phyloP scores from a whole-genome alignment of 92 coral and sea anemone genomes.

The Plumapathes pennacea region DNA sequence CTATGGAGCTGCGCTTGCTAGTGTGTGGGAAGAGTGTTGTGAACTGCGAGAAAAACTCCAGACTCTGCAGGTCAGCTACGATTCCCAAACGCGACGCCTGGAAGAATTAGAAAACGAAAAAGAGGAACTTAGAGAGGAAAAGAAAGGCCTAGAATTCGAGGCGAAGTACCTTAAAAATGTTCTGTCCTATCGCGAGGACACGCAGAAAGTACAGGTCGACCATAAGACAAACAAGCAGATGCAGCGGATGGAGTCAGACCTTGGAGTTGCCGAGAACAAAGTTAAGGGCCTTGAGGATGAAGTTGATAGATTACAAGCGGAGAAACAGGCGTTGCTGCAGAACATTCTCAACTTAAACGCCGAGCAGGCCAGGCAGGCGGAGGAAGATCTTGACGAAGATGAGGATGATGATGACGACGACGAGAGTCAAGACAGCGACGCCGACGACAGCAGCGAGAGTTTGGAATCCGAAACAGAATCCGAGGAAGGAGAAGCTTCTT shows the following conservation, averaged over 20 bases:
- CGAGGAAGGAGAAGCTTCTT: background rate
- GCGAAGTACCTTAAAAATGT: conserved; percentile 89
- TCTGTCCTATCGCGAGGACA: conserved; percentile 88
- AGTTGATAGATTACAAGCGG: conserved; percentile 78
- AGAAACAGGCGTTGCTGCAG: conserved; percentile 75
- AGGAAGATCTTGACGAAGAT: conserved; percentile 32
- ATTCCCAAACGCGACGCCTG: conserved; percentile 28
- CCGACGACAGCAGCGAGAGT: conserved; percentile 19
- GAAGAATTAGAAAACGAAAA: conserved; percentile 62
- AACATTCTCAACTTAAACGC: conserved; percentile 67
- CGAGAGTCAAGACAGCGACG: conserved; percentile 22
- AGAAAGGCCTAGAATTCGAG: conserved; percentile 71
- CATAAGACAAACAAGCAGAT: conserved; percentile 65
- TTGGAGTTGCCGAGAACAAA: conserved; percentile 81
- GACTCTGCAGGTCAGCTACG: conserved; percentile 42
- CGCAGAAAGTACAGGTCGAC: conserved; percentile 67
- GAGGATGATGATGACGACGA: conserved; percentile 39
- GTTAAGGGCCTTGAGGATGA: conserved; percentile 83
- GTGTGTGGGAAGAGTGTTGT: conserved; percentile 54
- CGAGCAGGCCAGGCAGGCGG: conserved; percentile 38
- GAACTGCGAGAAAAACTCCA: conserved; percentile 41
- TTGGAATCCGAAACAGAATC: background rate
- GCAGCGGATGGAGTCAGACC: conserved; percentile 71
- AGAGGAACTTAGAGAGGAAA: conserved; percentile 69
- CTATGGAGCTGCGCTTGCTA: background rate